Evolutionary conservation across 2,113 vertebrate species (phyloP).

Genomic region (Abramis brama): DNA sequence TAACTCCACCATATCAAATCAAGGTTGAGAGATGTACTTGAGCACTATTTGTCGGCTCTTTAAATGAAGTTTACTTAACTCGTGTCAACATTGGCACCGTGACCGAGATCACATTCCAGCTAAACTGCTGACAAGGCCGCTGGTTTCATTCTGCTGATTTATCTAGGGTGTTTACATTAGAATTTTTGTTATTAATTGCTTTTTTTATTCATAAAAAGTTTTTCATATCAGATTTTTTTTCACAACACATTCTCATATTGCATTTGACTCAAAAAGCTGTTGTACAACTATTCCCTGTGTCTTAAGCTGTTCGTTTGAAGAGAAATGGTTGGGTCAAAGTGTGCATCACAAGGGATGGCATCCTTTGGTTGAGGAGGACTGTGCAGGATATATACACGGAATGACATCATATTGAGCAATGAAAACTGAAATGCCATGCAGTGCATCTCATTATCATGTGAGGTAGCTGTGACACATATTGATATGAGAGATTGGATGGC

Average conservation of each 20-base stretch:
- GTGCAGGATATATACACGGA: neutral
- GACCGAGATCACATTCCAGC: constrained; percentile 1
- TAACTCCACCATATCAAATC: constrained; percentile 38
- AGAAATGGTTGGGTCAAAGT: neutral
- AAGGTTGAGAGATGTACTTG: constrained; percentile 39
- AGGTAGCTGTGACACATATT: neutral
- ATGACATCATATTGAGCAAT: neutral
- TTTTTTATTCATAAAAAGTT: neutral
- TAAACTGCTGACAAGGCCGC: constrained; percentile 9
- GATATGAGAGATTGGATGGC: neutral
- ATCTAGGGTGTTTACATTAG: neutral
- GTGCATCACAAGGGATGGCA: neutral
- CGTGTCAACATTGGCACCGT: neutral
- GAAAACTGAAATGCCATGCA: neutral
- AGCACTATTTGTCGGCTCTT: neutral
- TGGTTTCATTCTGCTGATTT: neutral
- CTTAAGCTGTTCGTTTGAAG: neutral
- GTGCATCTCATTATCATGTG: constrained; percentile 1
- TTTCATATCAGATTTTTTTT: too few species aligned
- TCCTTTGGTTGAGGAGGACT: neutral
- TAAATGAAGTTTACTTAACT: constrained; percentile 33
- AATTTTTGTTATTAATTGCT: neutral
- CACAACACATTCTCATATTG: neutral
- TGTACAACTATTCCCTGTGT: neutral
- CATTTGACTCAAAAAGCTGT: neutral